Evolutionary conservation across 2,888 invertebrate species (phyloP).

Genomic region (Eupithecia exiguata): DNA sequence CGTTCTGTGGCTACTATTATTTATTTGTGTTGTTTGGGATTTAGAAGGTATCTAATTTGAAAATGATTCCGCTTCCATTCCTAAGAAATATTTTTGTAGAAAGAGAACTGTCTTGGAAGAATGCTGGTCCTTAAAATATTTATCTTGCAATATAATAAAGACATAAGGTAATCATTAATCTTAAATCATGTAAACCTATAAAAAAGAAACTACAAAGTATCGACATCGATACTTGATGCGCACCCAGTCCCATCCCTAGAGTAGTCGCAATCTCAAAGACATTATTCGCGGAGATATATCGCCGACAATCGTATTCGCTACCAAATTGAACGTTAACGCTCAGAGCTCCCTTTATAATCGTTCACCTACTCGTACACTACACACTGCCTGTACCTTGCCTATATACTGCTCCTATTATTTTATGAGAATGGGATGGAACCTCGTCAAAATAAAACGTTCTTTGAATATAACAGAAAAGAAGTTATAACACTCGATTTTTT

Average conservation of each 20-base stretch:
- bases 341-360: neutral
- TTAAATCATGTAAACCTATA: neutral
- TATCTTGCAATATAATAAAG: neutral
- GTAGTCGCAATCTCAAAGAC: slow-evolving; percentile 14
- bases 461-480: neutral
- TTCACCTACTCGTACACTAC: neutral
- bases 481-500: neutral
- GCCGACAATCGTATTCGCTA: slow-evolving; percentile 30
- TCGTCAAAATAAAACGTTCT: neutral
- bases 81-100: neutral
- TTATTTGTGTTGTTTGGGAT: neutral
- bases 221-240: slow-evolving; percentile 1
- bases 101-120: neutral
- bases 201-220: neutral
- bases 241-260: slow-evolving; percentile 13
- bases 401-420: neutral
- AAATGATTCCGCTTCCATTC: neutral
- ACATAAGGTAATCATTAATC: neutral
- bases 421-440: neutral
- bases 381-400: neutral
- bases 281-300: slow-evolving; percentile 23
- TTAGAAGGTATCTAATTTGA: neutral
- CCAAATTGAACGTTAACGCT: slow-evolving; percentile 16
- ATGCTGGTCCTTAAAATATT: neutral
- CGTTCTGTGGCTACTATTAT: neutral